Base-by-base conservation (phyloP, 2,888 invertebrate genomes). In the Neocrepidodera transversa region DNA sequence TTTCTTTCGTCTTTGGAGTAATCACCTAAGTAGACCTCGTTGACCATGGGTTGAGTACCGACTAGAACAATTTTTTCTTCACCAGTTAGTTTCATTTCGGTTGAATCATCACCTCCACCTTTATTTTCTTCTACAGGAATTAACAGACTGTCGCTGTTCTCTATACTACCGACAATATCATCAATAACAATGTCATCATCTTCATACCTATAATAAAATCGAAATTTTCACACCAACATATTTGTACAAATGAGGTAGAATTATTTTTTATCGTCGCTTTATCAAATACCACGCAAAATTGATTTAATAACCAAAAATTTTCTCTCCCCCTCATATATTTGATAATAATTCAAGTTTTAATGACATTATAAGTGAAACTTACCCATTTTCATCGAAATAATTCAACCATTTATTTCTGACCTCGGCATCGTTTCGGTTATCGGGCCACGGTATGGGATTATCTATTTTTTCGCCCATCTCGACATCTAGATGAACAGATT, bases 321-420 rank as follows among this genome's bases (percentile, higher is more conserved):
- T n/a, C n/a, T n/a, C n/a, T n/a, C n/a, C n/a, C n/a, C n/a, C n/a
- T n/a, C n/a, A n/a, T n/a, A n/a, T n/a, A n/a, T n/a, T n/a, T n/a
- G n/a, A n/a, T n/a, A n/a, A n/a, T n/a, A n/a, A n/a, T n/a, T n/a
- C n/a, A n/a, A n/a, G n/a, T n/a, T n/a, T n/a, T n/a, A n/a, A n/a
- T n/a, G n/a, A n/a, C n/a, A n/a, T n/a, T n/a, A n/a, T n/a, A n/a
- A n/a, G n/a, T n/a, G n/a, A n/a, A n/a, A 20, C 20, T 53, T 54
- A 54, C 14, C 66, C 68, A 52, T 62, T 67, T 57, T 74, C 73
- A 42, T 70, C 74, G 45, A 66, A 66, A 26, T 65, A 69, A 20
- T 61, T 72, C 51, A 75, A 66, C 79, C 79, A 79, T 57, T 75
- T 74, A 60, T 79, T 79, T n/a, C 78, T 71, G 8, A 76, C 63